A percentile compares a stretch with the other conserved stretches of the same genome.
Evolutionary conservation across 1,140 invertebrate species (phyloP).

Genomic region (Choristoneura fumiferana): DNA sequence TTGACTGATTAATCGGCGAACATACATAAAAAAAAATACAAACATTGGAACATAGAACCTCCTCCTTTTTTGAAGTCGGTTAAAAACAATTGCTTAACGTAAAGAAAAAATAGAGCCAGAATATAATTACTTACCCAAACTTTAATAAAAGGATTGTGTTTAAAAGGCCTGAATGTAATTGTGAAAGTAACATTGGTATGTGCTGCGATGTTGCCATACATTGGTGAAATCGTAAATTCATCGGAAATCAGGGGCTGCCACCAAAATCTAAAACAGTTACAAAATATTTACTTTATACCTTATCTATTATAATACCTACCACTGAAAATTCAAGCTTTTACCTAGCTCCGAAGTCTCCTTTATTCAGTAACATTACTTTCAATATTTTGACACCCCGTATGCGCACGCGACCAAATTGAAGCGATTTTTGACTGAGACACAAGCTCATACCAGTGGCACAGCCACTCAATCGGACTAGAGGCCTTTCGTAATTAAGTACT

Average conservation of each 20-base stretch:
- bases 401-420: conserved; percentile 65
- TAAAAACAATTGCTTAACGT: no score
- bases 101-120: no score
- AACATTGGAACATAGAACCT: no score
- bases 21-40: no score
- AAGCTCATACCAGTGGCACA: conserved; percentile 63
- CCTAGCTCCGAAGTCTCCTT: conserved; percentile 65
- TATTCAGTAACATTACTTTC: conserved; percentile 66
- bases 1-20: no score
- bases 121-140: conserved; percentile 68
- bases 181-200: conserved; percentile 64
- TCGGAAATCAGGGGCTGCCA: conserved; percentile 63
- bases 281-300: background rate
- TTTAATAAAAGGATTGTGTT: conserved; percentile 69
- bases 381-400: conserved; percentile 61
- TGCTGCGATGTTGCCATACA: conserved; percentile 58
- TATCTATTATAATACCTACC: background rate
- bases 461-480: conserved; percentile 56
- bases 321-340: conserved; percentile 22
- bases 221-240: conserved; percentile 62
- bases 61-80: no score
- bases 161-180: conserved; percentile 55
- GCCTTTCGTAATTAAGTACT: conserved; percentile 57
- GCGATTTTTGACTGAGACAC: conserved; percentile 58
- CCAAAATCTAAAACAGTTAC: conserved; percentile 46